These are phyloP conservation scores for Antrozous pallidus DNA, from an alignment of 2,797 vertebrate genomes.

Conservation along the genomic window DNA sequence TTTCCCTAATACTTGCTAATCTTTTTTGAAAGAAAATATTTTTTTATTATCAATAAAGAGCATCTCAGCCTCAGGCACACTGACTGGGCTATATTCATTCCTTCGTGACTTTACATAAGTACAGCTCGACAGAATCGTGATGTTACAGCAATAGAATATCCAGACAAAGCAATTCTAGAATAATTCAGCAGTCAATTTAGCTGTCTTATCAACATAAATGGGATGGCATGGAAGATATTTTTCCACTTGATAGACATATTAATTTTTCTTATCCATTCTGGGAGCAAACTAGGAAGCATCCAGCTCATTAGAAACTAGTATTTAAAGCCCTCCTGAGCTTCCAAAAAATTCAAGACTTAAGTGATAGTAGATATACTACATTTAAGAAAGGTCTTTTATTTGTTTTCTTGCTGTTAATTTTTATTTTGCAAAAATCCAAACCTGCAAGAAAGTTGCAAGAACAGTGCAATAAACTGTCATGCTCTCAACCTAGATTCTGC, in stretches of 20 bases:
- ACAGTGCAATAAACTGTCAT: background rate
- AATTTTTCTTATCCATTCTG: background rate
- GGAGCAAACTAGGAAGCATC: background rate
- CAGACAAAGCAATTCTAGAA: background rate
- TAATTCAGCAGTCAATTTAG: background rate
- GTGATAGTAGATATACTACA: background rate
- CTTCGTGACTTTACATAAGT: background rate
- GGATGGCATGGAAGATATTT: background rate
- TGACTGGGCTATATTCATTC: background rate
- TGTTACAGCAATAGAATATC: background rate
- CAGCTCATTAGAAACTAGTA: background rate
- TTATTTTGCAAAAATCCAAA: constrained; percentile 32
- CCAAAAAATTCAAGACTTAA: background rate
- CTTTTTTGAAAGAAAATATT: background rate
- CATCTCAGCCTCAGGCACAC: background rate
- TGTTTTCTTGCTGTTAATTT: constrained; percentile 6
- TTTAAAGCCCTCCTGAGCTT: background rate
- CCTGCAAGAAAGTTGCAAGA: background rate
- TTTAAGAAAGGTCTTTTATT: background rate
- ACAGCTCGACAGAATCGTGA: accelerated
- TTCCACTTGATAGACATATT: background rate
- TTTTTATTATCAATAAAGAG: background rate
- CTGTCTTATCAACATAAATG: background rate
- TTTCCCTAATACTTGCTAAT: background rate
- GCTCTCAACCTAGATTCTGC: background rate